phyloP scores from a whole-genome alignment of 2,797 vertebrate species.

The Pteropus rufus region DNA sequence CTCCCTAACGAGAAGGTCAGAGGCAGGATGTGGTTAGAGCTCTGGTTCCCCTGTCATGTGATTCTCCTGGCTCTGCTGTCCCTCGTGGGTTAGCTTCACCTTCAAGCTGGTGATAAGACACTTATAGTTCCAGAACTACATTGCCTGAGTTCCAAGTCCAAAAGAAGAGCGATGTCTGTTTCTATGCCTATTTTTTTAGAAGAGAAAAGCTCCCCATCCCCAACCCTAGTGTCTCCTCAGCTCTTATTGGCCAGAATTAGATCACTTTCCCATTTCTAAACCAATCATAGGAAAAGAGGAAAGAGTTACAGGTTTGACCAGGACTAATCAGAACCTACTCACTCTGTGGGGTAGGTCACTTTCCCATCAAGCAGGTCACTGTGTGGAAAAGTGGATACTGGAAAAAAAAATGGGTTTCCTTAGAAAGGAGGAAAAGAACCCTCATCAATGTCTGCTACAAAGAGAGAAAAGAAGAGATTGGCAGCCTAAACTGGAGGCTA shows the following conservation, averaged over 20 bases:
- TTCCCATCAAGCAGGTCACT: neutral
- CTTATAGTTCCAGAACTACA: neutral
- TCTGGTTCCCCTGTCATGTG: neutral
- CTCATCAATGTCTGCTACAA: neutral
- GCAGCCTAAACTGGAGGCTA: neutral
- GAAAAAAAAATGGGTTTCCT: neutral
- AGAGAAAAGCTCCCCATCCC: neutral
- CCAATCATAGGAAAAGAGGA: neutral
- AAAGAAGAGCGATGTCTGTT: neutral
- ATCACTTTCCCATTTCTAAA: neutral
- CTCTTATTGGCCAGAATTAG: neutral
- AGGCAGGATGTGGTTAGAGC: neutral
- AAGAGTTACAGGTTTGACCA: neutral
- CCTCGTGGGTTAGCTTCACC: neutral
- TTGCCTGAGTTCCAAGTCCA: neutral
- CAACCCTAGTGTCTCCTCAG: neutral
- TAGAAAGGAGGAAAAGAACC: neutral
- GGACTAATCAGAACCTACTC: neutral
- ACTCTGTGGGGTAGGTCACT: neutral
- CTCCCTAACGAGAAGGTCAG: neutral
- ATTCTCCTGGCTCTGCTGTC: neutral
- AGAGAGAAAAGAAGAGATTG: neutral
- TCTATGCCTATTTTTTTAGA: neutral
- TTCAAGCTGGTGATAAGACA: neutral
- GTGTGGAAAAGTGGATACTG: neutral